Conservation (phyloP, 2,113 vertebrate species). For the Nothocercus nigrocapillus region DNA sequence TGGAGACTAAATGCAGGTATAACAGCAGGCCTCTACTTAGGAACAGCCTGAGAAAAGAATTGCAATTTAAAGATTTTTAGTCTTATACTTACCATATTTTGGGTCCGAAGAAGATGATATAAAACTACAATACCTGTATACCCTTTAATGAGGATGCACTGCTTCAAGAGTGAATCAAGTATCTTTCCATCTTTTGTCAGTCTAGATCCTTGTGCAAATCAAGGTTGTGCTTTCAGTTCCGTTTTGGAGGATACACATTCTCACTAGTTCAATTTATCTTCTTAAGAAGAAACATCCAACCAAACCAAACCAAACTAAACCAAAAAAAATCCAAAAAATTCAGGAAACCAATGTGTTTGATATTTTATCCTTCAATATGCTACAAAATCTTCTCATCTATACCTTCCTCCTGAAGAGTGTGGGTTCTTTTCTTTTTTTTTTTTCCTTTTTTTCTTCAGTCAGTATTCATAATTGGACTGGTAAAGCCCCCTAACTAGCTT, state of each 20-base stretch:
- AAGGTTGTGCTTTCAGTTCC: not conserved
- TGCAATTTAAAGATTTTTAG: not conserved
- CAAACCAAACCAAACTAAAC: too few species aligned
- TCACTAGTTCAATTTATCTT: not conserved
- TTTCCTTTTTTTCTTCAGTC: not conserved
- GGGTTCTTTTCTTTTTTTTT: not conserved
- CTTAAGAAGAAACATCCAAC: not conserved
- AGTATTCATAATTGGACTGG: not conserved
- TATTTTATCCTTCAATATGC: not conserved
- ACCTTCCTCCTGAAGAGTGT: not conserved
- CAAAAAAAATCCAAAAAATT: not conserved
- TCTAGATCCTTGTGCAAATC: not conserved
- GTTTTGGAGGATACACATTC: not conserved
- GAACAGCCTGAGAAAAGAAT: not conserved
- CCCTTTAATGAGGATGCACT: not conserved
- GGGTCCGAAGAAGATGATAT: not conserved
- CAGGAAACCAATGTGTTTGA: not conserved
- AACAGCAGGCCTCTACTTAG: not conserved
- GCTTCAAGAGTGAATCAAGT: not conserved
- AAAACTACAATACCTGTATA: not conserved
- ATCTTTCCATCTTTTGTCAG: not conserved
- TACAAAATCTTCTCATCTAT: not conserved
- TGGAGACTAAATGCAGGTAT: not conserved
- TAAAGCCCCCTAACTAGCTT: not conserved
- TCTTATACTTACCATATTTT: not conserved